Base-by-base conservation (phyloP, 2,888 invertebrate species). In the Odontothrips loti region DNA sequence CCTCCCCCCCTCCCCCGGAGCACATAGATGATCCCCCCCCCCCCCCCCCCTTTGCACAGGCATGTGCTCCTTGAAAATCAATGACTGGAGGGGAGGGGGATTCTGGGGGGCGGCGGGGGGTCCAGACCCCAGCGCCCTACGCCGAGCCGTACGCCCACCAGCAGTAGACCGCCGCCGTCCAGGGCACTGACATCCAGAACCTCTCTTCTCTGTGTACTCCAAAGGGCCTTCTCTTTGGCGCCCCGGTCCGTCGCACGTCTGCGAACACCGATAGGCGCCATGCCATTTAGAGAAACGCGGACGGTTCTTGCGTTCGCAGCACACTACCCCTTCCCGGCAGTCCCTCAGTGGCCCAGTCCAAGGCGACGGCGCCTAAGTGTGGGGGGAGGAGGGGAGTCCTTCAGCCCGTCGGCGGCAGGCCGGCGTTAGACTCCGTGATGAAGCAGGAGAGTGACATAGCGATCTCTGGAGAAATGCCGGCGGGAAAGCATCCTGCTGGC, bases 31-130 rank as follows among this genome's bases (percentile, higher is more conserved):
- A n/a, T 10, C 10, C 8, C 68, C 23, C 68, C 27, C 6, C 68
- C 27, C 68, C 68, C 12, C 17, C 9, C 27, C 27, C 23, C 68
- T 23, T 27, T 11, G 68, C 68, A 27, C 68, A 23, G 68, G 23
- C 68, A 75, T 27, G 68, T 75, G 68, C 68, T 27, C 27, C 68
- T 75, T 68, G 68, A 75, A 75, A 75, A 75, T 75, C 68, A 75
- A 75, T 75, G 68, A 75, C 23, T 9, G 68, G 23, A 0, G 58
- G 17, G 58, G 17, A n/a, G 58, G 6, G 58, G 58, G 58, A n/a
- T n/a, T 0, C 20, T 17, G 58, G 15, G 58, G 58, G 58, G 58
- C 58, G 51, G 51, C 20, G 58, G 58, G 20, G 51, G 51, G 6
- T 12, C 51, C 51, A 15, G 58, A 20, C 58, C n/a, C n/a, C 34